A percentile compares a stretch with the other conserved stretches of the same genome.
phyloP scores from a whole-genome alignment of 2,888 invertebrate species.

The Himalopsyche tibetana region DNA sequence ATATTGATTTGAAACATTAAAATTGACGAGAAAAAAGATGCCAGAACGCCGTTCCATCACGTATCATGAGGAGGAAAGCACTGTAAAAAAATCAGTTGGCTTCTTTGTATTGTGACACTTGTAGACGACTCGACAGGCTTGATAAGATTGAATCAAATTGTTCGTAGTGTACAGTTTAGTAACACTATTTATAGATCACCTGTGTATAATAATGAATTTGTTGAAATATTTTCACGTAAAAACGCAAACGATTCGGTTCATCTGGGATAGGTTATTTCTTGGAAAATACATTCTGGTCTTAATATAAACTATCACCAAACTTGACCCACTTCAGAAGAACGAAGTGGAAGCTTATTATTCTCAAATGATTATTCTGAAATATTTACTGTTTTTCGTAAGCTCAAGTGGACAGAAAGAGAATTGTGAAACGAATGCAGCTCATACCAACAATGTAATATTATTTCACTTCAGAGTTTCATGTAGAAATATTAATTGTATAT shows the following conservation, averaged over 20 bases:
- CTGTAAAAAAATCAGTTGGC: too few species aligned
- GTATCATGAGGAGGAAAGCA: too few species aligned
- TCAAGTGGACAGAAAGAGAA: not conserved
- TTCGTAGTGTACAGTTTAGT: too few species aligned
- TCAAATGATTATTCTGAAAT: constrained; percentile 10
- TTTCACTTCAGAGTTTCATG: too few species aligned
- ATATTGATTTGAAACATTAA: too few species aligned
- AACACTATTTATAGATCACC: not conserved
- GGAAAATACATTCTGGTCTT: not conserved
- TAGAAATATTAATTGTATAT: too few species aligned
- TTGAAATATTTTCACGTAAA: constrained; percentile 15
- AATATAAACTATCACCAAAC: constrained; percentile 20
- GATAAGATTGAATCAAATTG: too few species aligned
- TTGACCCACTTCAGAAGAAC: constrained; percentile 2
- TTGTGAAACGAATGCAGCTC: not conserved
- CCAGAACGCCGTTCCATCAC: too few species aligned
- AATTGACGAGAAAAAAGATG: too few species aligned
- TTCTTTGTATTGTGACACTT: too few species aligned
- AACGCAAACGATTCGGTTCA: not conserved
- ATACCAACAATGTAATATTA: not conserved
- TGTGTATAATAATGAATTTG: not conserved
- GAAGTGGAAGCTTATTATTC: not conserved
- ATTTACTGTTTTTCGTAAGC: not conserved
- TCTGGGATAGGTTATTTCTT: constrained; percentile 28
- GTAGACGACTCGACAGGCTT: too few species aligned